Conservation (phyloP, 2,888 invertebrate genomes). For the Standfussiana lucernea region DNA sequence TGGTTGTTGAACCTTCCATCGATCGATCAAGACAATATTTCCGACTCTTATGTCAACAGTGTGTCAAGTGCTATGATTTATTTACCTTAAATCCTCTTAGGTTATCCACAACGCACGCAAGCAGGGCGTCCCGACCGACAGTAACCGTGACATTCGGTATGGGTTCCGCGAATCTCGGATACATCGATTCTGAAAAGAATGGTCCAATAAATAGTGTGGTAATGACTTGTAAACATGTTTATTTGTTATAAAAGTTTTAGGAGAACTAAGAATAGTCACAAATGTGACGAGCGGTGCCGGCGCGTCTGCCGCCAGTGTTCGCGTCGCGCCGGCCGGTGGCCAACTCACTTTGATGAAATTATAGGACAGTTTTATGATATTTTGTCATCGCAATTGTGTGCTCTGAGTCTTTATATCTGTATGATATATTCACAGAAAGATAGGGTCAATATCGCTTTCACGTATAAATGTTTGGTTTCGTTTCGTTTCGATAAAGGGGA, state of each 20-base stretch:
- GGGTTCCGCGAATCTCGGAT: conserved; percentile 96
- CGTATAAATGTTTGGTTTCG: not conserved
- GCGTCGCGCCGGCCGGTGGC: conserved; percentile 61
- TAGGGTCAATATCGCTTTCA: not conserved
- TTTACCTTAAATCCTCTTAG: conserved; percentile 95
- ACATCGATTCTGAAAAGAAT: conserved; percentile 91
- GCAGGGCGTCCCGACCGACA: conserved; percentile 95
- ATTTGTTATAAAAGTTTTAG: conserved; percentile 80
- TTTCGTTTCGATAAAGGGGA: not conserved
- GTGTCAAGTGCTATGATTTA: conserved; percentile 21
- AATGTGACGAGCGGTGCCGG: conserved; percentile 77
- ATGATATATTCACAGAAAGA: conserved; percentile 21
- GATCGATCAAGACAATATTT: conserved; percentile 30
- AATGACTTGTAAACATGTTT: conserved; percentile 82
- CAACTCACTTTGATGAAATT: conserved; percentile 62
- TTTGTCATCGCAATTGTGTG: conserved; percentile 34
- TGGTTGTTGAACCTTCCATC: conserved; percentile 10
- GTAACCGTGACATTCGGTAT: conserved; percentile 97
- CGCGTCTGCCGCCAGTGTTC: conserved; percentile 69
- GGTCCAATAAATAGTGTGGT: conserved; percentile 60
- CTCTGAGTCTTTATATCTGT: conserved; percentile 12
- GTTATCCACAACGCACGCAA: conserved; percentile 97
- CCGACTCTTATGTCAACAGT: not conserved
- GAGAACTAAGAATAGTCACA: conserved; percentile 75
- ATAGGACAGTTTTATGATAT: conserved; percentile 61